Base-by-base conservation (phyloP, 2,113 vertebrate genomes). In the Eurystomus gularis region DNA sequence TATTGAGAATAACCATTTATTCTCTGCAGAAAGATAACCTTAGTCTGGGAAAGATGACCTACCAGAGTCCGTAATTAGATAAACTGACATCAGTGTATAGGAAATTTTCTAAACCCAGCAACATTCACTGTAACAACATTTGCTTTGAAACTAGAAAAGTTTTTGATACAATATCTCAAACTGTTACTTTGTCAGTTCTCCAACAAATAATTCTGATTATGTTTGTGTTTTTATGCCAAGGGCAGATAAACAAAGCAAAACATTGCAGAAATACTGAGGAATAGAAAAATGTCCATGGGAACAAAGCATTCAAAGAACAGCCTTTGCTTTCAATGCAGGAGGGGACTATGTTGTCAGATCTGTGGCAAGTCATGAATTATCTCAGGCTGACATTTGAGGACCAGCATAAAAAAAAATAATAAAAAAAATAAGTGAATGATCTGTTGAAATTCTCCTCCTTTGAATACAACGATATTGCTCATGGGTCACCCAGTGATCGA, bases 391-490 rank as follows among this genome's bases (percentile, higher is more conserved):
- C 7, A 33, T 52, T 15, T 85, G 42, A 95, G 42, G 10, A 80
- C 7, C 18, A 31, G 9, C 20, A 26, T 19, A 4, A 69, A 76
- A 72, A 52, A 6, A 19, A 66, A 71, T 6, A 28, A 33, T 58
- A 24, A 54, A 52, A 5, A 18, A 72, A 7, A 51, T 4, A 15
- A 48, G 49, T 6, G 3, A 75, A 79, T 28, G 10, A 75, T 46
- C 46, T 85, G 18, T 6, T 84, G n/a, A 55, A 76, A 68, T 21
- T 23, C 48, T 70, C 31, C 29, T 82, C 10, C 40, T 92, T 25
- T 18, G 33, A 65, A 24, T 5, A 35, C 12, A 64, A 35, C 0
- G 1, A 9, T 7, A 3, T 16, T 18, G 20, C 23, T 86, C 1
- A 0, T 33, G 51, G 21, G 21, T 78, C 18, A 71, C 7, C 6